Conservation (phyloP, 53 echinoderm and acorn worm species). For the Mesocentrotus franciscanus region DNA sequence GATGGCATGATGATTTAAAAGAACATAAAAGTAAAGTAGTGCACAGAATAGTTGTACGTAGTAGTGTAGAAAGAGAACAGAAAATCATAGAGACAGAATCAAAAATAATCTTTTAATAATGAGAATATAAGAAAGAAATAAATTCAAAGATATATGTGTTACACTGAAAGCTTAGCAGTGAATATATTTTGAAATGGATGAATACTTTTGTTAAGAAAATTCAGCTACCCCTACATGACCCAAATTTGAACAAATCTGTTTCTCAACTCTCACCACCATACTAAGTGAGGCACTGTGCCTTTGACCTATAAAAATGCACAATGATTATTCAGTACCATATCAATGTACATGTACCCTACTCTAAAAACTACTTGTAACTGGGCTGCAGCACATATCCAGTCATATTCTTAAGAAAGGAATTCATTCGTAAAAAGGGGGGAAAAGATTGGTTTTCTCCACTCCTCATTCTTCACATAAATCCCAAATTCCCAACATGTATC, state of each 20-base stretch:
- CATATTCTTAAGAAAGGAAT: background rate
- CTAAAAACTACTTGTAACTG: constrained; percentile 22
- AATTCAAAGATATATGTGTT: background rate
- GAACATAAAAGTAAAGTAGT: too few relatives aligned
- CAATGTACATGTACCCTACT: background rate
- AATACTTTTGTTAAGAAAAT: constrained; percentile 11
- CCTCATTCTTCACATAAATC: constrained; percentile 53
- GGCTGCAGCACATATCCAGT: background rate
- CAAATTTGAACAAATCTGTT: background rate
- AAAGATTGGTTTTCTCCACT: background rate
- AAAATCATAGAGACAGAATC: background rate
- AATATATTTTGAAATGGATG: background rate
- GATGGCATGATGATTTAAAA: background rate
- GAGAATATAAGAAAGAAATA: background rate
- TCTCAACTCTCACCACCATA: background rate
- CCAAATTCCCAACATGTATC: constrained; percentile 62
- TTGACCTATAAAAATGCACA: constrained; percentile 2
- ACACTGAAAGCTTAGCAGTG: background rate
- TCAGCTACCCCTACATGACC: background rate
- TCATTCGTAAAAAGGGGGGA: background rate
- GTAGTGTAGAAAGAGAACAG: background rate
- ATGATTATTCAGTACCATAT: background rate
- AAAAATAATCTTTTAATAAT: background rate
- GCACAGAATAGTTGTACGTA: background rate
- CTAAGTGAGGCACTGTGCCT: background rate